Base-by-base conservation (phyloP, 2,888 invertebrate genomes). In the Crematogaster levior region DNA sequence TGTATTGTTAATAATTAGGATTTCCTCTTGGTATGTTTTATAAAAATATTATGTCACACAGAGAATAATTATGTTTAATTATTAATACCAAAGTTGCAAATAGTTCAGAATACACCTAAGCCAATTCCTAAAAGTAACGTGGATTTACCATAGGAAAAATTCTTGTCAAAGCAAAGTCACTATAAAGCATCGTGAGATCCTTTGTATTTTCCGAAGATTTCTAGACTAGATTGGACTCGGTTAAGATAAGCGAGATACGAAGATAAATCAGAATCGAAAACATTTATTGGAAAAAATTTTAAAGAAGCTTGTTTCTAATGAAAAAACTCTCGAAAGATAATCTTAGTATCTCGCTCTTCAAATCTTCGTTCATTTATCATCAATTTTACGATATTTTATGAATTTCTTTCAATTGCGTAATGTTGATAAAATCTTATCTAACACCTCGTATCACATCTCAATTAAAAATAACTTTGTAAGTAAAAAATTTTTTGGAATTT, bases 141-240 rank as follows among this genome's bases (percentile, higher is more conserved):
- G 24, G 4, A 51, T 18, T 74, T 63, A 37, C 37, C 3, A 4
- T 15, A 15, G n/a, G 27, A 53, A 53, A 15, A 75, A 66, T 53
- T 74, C 10, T 3, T 53, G 9, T 53, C 27, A 15, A 27, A 53
- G 0, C 10, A 53, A 15, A 4, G 1, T 65, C 15, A 18, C 1
- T 9, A n/a, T 51, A 40, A 27, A 66, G 15, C 6, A 40, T 21
- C 15, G 3, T 30, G 15, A 66, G 65, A 40, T 40, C 15, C 66
- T 66, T 75, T 75, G 51, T 65, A 65, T 12, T 40, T 40, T 66
- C 6, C 12, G 6, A 75, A 66, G 37, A 66, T 75, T 53, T 75
- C 15, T 12, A 66, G 15, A 37, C 75, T 53, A 65, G 48, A 75
- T 66, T 75, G 75, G 10, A 75, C n/a, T 51, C 15, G 24, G 40